Evolutionary conservation across 2,888 invertebrate genomes (phyloP).

Genomic region (Pyrochroa serraticornis): DNA sequence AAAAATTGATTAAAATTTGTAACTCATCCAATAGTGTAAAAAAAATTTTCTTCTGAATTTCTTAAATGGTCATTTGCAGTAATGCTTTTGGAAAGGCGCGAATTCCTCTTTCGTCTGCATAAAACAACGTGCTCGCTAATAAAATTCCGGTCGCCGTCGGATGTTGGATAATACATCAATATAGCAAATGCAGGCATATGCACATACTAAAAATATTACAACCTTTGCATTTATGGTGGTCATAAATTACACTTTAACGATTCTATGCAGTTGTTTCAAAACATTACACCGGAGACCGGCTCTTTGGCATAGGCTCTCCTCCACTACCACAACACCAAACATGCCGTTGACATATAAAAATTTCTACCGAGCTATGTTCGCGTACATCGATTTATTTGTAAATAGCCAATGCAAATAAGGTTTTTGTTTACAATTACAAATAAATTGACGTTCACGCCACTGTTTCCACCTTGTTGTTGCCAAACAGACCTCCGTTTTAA

Average conservation of each 20-base stretch:
- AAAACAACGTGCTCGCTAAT: too few species aligned
- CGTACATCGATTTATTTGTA: conserved; percentile 46
- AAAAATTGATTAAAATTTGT: too few species aligned
- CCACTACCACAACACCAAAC: conserved; percentile 49
- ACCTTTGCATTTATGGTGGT: conserved; percentile 57
- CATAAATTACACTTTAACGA: conserved; percentile 59
- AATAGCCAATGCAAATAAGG: conserved; percentile 35
- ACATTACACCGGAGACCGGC: conserved; percentile 38
- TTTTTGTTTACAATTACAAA: conserved; percentile 35
- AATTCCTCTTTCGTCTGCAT: too few species aligned
- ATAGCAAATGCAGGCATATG: conserved; percentile 51
- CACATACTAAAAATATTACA: conserved; percentile 58
- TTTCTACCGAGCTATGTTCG: conserved; percentile 20
- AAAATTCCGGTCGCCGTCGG: conserved; percentile 10
- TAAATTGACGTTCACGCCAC: conserved; percentile 22
- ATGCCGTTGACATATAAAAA: not conserved
- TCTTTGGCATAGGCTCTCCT: conserved; percentile 42
- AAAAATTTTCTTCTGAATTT: too few species aligned
- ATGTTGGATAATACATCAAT: conserved; percentile 44
- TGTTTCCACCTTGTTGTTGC: conserved; percentile 1
- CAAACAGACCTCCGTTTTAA: too few species aligned
- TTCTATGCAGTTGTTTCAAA: conserved; percentile 59
- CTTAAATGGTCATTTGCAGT: too few species aligned
- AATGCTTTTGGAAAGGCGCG: too few species aligned
- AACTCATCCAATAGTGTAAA: too few species aligned